Conservation (phyloP, 2,797 vertebrate species). For the Gorsachius magnificus region DNA sequence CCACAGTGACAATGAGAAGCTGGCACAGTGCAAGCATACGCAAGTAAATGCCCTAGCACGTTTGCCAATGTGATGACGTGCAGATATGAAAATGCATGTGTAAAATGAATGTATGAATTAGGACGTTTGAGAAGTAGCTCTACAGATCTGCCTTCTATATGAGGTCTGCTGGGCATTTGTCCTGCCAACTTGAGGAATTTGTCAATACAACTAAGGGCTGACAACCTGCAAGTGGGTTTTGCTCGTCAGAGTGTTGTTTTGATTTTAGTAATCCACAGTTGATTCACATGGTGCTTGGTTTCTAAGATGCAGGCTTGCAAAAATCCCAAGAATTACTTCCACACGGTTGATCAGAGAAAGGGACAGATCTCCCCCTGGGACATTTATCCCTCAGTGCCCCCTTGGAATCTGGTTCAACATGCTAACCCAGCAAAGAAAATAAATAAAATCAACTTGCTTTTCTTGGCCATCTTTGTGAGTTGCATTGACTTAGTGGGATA, state of each 20-base stretch:
- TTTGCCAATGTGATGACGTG: not conserved
- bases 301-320: not conserved
- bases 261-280: not conserved
- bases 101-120: not conserved
- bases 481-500: not conserved
- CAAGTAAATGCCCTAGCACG: not conserved
- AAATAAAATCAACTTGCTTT: not conserved
- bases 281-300: not conserved
- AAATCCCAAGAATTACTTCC: slow-evolving; percentile 26
- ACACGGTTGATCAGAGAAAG: not conserved
- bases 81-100: not conserved
- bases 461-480: not conserved
- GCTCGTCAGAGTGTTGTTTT: not conserved
- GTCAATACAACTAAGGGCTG: not conserved
- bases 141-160: not conserved
- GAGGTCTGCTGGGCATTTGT: not conserved
- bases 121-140: not conserved
- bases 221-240: not conserved
- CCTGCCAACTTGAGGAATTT: not conserved
- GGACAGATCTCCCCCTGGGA: not conserved
- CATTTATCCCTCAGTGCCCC: not conserved
- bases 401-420: not conserved
- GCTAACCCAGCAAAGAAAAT: not conserved
- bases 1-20: not conserved
- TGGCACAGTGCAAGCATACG: not conserved